A percentile compares a stretch with the other conserved stretches of the same genome.
Evolutionary conservation across 2,888 invertebrate species (phyloP).

Genomic region (Chironomus tentans): DNA sequence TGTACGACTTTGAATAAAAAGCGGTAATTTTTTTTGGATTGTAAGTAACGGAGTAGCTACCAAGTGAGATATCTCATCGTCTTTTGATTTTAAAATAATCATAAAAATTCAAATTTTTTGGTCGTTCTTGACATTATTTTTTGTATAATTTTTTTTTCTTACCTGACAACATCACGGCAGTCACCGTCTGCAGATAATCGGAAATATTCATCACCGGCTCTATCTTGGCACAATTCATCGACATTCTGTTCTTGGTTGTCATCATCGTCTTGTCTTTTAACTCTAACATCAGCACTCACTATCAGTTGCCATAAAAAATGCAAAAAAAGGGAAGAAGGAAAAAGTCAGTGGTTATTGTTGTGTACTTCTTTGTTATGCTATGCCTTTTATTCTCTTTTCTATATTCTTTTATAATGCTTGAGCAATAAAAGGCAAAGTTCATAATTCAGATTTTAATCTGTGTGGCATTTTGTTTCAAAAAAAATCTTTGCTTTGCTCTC

Average conservation of each 20-base stretch:
- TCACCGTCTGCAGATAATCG: constrained; percentile 73
- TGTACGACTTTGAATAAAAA: neutral
- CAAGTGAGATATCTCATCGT: too few species aligned
- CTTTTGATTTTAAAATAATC: neutral
- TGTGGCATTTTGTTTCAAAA: neutral
- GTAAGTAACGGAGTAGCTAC: neutral
- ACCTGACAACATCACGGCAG: constrained; percentile 91
- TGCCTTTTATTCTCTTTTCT: neutral
- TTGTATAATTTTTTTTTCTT: constrained; percentile 34
- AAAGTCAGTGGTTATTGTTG: constrained; percentile 14
- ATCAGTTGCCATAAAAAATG: neutral
- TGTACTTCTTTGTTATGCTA: neutral
- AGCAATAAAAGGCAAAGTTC: constrained; percentile 21
- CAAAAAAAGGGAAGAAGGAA: constrained; percentile 31
- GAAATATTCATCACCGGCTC: constrained; percentile 88
- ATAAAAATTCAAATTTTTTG: constrained; percentile 26
- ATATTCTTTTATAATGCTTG: neutral
- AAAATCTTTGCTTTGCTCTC: neutral
- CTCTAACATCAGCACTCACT: constrained; percentile 46
- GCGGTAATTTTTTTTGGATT: neutral
- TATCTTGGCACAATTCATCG: constrained; percentile 77
- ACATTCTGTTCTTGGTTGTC: constrained; percentile 53
- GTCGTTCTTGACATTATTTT: neutral
- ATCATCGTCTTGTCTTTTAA: constrained; percentile 61
- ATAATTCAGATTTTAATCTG: constrained; percentile 25